phyloP scores from a whole-genome alignment of 2,113 vertebrate genomes.

The Melierax canorus region DNA sequence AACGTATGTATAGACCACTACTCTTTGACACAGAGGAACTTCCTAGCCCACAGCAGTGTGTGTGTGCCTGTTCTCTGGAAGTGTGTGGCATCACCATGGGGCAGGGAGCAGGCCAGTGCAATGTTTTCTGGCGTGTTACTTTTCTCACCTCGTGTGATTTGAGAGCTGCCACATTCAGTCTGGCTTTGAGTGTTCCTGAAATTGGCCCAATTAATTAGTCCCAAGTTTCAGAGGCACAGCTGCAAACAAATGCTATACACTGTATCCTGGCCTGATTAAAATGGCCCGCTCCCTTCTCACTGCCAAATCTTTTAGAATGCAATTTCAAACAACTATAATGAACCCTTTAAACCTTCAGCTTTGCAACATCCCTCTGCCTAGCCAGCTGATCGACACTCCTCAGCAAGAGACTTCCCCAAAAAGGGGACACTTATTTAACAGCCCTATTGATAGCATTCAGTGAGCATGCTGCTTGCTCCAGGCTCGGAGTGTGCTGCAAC shows the following conservation, averaged over 20 bases:
- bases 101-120: not conserved
- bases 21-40: not conserved
- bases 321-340: not conserved
- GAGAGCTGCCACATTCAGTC: not conserved
- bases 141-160: not conserved
- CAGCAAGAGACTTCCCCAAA: not conserved
- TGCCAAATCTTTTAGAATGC: not conserved
- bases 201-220: not conserved
- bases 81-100: fast-evolving
- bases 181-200: not conserved
- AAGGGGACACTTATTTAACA: not conserved
- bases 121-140: not conserved
- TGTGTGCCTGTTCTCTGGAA: not conserved
- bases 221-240: not conserved
- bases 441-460: not conserved
- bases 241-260: not conserved
- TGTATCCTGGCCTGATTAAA: not conserved
- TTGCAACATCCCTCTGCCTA: not conserved
- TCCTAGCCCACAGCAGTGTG: fast-evolving
- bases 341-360: not conserved
- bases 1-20: fast-evolving
- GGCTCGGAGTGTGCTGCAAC: not conserved
- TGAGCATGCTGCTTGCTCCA: not conserved
- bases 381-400: not conserved
- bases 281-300: not conserved